These are phyloP conservation scores for Euleptes europaea DNA, from an alignment of 2,113 vertebrate genomes.

Conservation along the genomic window DNA sequence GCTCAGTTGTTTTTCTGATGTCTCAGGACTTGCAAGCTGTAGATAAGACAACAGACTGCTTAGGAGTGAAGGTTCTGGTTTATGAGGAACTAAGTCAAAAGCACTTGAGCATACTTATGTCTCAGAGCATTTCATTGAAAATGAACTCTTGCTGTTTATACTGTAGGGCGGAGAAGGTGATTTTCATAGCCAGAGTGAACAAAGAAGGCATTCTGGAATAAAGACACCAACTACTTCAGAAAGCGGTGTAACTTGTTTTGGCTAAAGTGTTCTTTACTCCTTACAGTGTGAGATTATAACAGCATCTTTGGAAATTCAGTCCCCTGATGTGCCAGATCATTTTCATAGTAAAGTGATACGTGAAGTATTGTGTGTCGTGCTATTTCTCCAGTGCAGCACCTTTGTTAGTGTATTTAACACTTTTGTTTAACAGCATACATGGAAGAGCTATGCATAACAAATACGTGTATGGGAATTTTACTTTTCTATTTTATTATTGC, in stretches of 20 bases:
- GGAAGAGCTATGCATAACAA: neutral
- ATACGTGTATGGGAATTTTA: neutral
- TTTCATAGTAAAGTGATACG: slow-evolving; percentile 10
- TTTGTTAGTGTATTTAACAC: slow-evolving; percentile 15
- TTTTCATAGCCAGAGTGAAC: neutral
- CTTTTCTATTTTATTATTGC: neutral
- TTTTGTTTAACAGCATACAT: neutral
- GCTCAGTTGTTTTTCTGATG: neutral
- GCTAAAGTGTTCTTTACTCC: neutral
- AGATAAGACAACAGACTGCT: neutral
- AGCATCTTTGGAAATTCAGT: neutral
- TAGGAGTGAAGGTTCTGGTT: neutral
- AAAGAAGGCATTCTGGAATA: neutral
- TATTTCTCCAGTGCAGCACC: slow-evolving; percentile 2
- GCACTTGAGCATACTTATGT: neutral
- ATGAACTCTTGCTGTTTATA: neutral
- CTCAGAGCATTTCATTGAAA: neutral
- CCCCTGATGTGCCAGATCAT: neutral
- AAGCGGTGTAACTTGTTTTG: neutral
- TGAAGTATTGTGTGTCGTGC: neutral
- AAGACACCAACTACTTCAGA: neutral
- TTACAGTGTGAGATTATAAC: neutral
- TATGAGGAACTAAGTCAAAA: neutral
- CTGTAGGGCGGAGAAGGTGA: neutral
- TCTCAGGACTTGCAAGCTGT: neutral